Conservation (phyloP, 2,888 invertebrate species). For the Tineola bisselliella region DNA sequence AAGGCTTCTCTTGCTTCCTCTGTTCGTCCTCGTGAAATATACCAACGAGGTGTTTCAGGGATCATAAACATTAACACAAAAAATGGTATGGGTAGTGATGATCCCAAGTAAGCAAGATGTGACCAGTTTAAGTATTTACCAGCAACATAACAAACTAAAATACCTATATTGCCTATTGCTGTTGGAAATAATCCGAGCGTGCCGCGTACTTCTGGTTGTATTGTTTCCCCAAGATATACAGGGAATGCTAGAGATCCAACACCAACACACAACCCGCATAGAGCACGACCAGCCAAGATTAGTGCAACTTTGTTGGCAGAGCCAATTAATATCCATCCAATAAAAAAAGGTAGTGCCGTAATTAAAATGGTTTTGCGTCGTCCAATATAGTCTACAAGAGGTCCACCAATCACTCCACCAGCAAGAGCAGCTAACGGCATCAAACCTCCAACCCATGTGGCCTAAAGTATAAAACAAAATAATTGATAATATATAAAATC, state of each 20-base stretch:
- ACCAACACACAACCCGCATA: constrained; percentile 90
- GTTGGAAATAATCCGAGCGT: constrained; percentile 88
- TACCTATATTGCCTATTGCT: constrained; percentile 86
- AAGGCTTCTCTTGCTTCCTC: constrained; percentile 82
- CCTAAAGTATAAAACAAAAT: too few relatives aligned
- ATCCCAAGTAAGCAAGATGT: constrained; percentile 81
- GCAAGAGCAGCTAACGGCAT: constrained; percentile 89
- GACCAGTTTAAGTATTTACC: constrained; percentile 88
- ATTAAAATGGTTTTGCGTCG: constrained; percentile 82
- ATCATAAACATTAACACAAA: constrained; percentile 83
- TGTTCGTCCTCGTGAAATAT: constrained; percentile 78
- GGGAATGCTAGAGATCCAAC: constrained; percentile 88
- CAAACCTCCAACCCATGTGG: constrained; percentile 87
- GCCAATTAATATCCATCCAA: constrained; percentile 85
- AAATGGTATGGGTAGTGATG: constrained; percentile 79
- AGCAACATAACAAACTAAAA: constrained; percentile 80
- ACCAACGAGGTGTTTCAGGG: constrained; percentile 95
- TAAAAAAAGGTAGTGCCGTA: constrained; percentile 82
- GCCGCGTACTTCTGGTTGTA: constrained; percentile 92
- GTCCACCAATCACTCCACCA: constrained; percentile 86
- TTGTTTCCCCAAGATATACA: constrained; percentile 92
- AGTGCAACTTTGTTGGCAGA: constrained; percentile 76
- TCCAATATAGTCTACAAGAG: constrained; percentile 86
- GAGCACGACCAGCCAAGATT: constrained; percentile 80
- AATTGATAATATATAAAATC: too few relatives aligned